These are phyloP conservation scores for Myrmecobius fasciatus DNA, from an alignment of 2,113 vertebrate genomes.

Conservation along the genomic window DNA sequence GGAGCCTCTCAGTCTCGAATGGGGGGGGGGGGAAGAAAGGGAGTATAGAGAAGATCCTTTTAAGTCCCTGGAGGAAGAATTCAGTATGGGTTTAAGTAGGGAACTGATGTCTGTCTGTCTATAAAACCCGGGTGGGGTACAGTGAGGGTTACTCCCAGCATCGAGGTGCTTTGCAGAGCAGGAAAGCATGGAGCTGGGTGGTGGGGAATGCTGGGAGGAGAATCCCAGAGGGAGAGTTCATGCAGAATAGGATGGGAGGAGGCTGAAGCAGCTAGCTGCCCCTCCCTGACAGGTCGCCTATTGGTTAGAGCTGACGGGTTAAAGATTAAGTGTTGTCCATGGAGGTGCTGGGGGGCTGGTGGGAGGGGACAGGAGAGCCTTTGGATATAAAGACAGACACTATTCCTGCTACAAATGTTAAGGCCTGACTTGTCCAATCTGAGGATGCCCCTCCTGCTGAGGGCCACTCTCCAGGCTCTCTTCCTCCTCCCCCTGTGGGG, in stretches of 20 bases:
- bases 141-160: no score
- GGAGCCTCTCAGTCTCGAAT: constrained; percentile 40
- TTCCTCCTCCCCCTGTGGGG: background rate
- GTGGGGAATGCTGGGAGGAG: constrained; percentile 22
- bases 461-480: constrained; percentile 7
- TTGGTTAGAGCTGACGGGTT: background rate
- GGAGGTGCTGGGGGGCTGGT: background rate
- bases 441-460: no score
- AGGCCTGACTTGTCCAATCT: background rate
- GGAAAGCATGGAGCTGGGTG: background rate
- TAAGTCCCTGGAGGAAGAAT: constrained; percentile 7
- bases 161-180: no score
- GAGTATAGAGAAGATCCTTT: background rate
- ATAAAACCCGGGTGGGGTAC: background rate
- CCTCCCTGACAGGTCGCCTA: background rate
- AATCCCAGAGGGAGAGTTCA: background rate
- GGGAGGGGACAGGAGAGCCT: background rate
- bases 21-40: no score
- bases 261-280: background rate
- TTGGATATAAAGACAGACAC: background rate
- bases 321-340: no score
- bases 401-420: background rate
- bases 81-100: background rate
- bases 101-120: background rate
- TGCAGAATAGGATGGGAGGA: background rate